Percentiles rank a stretch among this genome's conserved stretches.
Conservation (phyloP, 1,140 invertebrate species). For the Bathynomus jamesi region DNA sequence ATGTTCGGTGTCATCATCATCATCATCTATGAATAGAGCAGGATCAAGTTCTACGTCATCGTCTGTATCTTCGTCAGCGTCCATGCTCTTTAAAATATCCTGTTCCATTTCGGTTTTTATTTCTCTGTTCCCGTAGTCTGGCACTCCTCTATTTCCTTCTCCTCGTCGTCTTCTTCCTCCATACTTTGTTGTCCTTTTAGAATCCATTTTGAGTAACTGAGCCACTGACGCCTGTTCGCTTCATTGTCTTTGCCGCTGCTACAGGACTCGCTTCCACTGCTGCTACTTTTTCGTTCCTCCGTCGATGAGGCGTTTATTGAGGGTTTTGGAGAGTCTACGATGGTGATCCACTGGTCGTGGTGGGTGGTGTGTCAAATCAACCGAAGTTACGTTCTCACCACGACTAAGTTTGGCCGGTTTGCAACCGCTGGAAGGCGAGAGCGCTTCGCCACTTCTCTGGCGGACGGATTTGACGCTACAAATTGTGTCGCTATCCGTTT, state of each 20-base stretch:
- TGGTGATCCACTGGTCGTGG: background rate
- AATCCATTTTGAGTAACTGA: background rate
- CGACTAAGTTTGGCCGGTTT: background rate
- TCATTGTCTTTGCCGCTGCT: background rate
- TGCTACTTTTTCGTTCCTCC: background rate
- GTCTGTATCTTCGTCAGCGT: background rate
- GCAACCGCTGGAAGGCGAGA: conserved; percentile 2
- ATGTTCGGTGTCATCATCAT: too few relatives aligned
- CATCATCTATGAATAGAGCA: background rate
- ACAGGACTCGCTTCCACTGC: background rate
- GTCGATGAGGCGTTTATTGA: too few relatives aligned
- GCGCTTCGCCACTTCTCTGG: background rate
- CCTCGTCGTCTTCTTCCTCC: background rate
- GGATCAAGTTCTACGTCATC: background rate
- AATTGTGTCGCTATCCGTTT: background rate
- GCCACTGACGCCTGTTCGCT: background rate
- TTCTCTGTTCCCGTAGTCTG: background rate
- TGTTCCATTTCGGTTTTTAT: background rate
- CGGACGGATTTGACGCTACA: background rate
- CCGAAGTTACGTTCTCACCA: background rate
- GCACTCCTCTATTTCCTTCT: background rate
- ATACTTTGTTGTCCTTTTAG: background rate
- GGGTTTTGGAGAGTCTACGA: too few relatives aligned
- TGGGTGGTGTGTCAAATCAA: too few relatives aligned
- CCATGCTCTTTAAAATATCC: background rate